Evolutionary conservation across 2,113 vertebrate genomes (phyloP).

Genomic region (Dinomys branickii): DNA sequence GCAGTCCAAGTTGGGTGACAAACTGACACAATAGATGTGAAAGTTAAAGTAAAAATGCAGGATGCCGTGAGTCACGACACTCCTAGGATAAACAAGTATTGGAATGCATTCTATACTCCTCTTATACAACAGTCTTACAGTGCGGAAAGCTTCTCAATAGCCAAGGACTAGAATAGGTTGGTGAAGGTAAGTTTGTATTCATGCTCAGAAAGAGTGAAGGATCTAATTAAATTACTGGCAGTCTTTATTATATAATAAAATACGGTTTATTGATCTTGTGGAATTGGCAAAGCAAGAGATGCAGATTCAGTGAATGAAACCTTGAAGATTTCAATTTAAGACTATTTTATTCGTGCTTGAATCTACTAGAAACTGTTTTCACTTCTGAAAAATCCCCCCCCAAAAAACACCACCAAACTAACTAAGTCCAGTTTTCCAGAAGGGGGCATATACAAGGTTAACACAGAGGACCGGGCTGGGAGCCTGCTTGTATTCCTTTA

Average conservation of each 20-base stretch:
- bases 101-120: neutral
- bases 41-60: neutral
- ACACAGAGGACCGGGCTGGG: neutral
- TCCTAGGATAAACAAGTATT: constrained; percentile 11
- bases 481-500: no score
- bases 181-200: neutral
- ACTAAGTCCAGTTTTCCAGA: constrained; percentile 3
- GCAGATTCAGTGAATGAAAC: constrained; percentile 32
- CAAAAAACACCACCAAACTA: neutral
- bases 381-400: constrained; percentile 13
- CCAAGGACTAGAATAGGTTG: neutral
- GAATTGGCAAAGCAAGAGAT: constrained; percentile 17
- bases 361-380: neutral
- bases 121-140: neutral
- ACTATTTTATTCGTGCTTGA: neutral
- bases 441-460: neutral
- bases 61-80: neutral
- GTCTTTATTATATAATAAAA: constrained; percentile 63
- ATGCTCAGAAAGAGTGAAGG: constrained; percentile 55
- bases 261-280: constrained; percentile 71
- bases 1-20: neutral
- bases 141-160: neutral
- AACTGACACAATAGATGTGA: neutral
- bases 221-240: constrained; percentile 70
- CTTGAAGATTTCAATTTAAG: neutral